Evolutionary conservation across 1,140 invertebrate genomes (phyloP), one percentile per base, ranked within the genome.

Genomic region (Acromyrmex echinatior): DNA sequence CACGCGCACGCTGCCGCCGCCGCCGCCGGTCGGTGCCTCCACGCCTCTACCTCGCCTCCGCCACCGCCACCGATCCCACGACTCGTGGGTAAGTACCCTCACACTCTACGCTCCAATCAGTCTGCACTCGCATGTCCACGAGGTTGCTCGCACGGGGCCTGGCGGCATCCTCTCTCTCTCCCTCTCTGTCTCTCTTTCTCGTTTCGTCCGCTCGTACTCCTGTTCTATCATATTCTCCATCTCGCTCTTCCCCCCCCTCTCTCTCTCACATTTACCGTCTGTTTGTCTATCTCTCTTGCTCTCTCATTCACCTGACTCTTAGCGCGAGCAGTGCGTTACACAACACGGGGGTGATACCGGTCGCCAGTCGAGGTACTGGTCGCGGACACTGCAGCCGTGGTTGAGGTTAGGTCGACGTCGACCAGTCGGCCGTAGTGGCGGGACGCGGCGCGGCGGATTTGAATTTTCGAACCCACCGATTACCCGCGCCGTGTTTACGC

Each of bases 71-170:
- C 88, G 92, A 90, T 91, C 90, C 91, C 92, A 87, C 89, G 90
- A 90, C 92, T 92, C 84, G 92, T 92, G 94, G 94, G 94, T 95
- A 95, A 95, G 94, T 95, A 94, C 93, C 92, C 93, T 94, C 93
- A 93, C 93, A 93, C 94, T 93, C 90, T 92, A 93, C 87, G 88
- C 91, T 91, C 90, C 89, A 94, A 94, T 95, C 94, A 95, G 94
- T 94, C 94, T 94, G 94, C 94, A 94, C 92, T 94, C 94, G 94
- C 94, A 94, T 95, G 94, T 93, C 93, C 93, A 94, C 94, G 94
- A 94, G 94, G 94, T 93, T 94, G 93, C 93, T 94, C 91, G 91
- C 78, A 92, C 91, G 92, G 92, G 90, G 90, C 91, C 84, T 93
- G 92, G 63, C 90, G 88, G 93, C 92, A 93, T 94, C 92, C 93